A percentile compares a stretch with the other conserved stretches of the same genome.
These are phyloP conservation scores for Gnathonemus echidnorhynchus DNA, from an alignment of 2,113 vertebrate species.

Conservation along the genomic window DNA sequence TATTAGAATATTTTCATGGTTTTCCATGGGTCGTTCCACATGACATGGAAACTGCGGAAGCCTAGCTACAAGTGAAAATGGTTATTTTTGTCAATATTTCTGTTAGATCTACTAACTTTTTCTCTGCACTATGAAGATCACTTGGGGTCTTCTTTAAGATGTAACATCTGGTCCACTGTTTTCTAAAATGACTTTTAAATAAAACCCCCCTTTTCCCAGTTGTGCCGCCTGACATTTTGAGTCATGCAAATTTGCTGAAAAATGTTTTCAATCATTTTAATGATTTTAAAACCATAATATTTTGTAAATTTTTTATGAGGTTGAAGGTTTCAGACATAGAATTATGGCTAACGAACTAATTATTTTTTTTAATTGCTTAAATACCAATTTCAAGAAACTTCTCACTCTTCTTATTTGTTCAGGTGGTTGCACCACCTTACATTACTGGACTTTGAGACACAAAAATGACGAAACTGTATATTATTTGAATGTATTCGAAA, in stretches of 20 bases:
- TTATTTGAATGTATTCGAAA: background rate
- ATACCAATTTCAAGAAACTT: background rate
- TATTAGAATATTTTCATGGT: background rate
- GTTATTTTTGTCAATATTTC: background rate
- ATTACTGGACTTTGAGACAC: background rate
- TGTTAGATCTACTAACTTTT: background rate
- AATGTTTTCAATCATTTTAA: background rate
- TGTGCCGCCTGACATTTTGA: background rate
- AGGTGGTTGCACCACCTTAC: background rate
- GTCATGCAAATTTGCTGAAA: background rate
- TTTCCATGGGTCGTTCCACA: background rate
- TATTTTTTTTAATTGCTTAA: background rate
- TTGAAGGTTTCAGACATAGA: background rate
- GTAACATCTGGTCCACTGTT: background rate
- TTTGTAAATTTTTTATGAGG: background rate
- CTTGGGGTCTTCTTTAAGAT: background rate
- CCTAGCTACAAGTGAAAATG: background rate
- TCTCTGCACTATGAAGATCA: background rate
- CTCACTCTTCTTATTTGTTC: background rate
- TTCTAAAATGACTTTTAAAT: background rate
- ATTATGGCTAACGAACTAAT: background rate
- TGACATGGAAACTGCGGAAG: background rate
- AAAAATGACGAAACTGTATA: background rate
- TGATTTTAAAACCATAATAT: background rate
- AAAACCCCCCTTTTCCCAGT: background rate